These are phyloP conservation scores for Erpornis zantholeuca DNA, from an alignment of 2,113 vertebrate species.

Conservation along the genomic window DNA sequence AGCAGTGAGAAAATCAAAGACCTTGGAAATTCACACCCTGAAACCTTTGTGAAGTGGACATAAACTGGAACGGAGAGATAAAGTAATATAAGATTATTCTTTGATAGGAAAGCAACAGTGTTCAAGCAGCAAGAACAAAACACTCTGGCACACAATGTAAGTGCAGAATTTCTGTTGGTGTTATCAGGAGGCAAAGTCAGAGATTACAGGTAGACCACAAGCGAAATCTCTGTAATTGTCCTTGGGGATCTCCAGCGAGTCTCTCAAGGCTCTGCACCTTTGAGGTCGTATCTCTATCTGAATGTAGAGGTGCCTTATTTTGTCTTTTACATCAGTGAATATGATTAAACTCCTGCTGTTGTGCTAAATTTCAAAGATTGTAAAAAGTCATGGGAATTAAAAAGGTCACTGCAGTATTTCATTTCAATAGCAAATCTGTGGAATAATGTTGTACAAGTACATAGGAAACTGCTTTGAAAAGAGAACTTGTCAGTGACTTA, in stretches of 20 bases:
- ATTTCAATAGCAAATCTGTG: conserved; percentile 70
- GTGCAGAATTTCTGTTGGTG: neutral
- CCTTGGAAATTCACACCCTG: neutral
- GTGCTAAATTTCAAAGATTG: conserved; percentile 78
- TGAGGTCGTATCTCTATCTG: conserved; percentile 64
- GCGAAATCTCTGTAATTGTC: neutral
- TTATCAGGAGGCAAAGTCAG: neutral
- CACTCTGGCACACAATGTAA: neutral
- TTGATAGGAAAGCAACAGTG: neutral
- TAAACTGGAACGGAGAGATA: neutral
- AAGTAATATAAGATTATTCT: neutral
- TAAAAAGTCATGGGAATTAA: conserved; percentile 77
- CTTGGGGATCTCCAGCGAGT: neutral
- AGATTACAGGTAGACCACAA: neutral
- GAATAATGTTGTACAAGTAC: conserved; percentile 63
- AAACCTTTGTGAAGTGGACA: neutral
- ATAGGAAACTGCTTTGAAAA: conserved; percentile 48
- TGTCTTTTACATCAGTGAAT: conserved; percentile 72
- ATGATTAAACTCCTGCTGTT: conserved; percentile 78
- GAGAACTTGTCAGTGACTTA: conserved; percentile 29
- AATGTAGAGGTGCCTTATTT: conserved; percentile 75
- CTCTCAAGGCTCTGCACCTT: conserved; percentile 49
- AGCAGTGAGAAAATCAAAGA: neutral
- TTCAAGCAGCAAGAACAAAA: conserved; percentile 8
- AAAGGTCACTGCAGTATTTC: conserved; percentile 78